A percentile compares a stretch with the other conserved stretches of the same genome.
These are phyloP conservation scores for Yponomeuta evonymella DNA, from an alignment of 2,888 invertebrate genomes.

Conservation along the genomic window DNA sequence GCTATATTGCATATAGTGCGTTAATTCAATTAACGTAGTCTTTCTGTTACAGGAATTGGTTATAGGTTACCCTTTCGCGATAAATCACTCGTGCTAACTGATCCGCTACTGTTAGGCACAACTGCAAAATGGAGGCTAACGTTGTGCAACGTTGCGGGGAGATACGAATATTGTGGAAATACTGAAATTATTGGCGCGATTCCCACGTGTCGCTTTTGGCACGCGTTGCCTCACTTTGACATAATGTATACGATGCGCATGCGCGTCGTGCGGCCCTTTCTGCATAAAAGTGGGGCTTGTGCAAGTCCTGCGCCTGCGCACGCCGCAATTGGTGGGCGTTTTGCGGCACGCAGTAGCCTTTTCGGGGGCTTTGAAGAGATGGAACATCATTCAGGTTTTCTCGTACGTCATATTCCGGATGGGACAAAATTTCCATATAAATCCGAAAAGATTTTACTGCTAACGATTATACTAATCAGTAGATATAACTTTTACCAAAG, in stretches of 20 bases:
- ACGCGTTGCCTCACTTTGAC: slow-evolving; percentile 44
- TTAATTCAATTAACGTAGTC: neutral
- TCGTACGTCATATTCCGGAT: too few species aligned
- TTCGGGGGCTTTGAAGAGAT: too few species aligned
- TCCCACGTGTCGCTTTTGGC: slow-evolving; percentile 48
- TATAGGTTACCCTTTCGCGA: slow-evolving; percentile 19
- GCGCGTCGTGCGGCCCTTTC: slow-evolving; percentile 25
- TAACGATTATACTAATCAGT: too few species aligned
- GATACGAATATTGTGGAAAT: slow-evolving; percentile 67
- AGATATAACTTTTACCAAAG: too few species aligned
- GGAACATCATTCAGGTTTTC: too few species aligned
- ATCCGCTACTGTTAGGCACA: slow-evolving; percentile 5
- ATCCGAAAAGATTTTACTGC: too few species aligned
- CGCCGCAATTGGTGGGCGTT: neutral
- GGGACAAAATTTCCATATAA: too few species aligned
- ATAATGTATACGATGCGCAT: slow-evolving; percentile 51
- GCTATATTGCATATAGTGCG: neutral
- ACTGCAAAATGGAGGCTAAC: slow-evolving; percentile 14
- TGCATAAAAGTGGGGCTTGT: slow-evolving; percentile 1
- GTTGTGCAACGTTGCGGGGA: slow-evolving; percentile 42
- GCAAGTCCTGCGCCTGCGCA: slow-evolving; percentile 17
- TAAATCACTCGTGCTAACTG: slow-evolving; percentile 39
- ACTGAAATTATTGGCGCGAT: slow-evolving; percentile 47
- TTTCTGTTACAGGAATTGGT: neutral
- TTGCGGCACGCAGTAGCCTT: too few species aligned